These are phyloP conservation scores for Pachyramphus minor DNA, from an alignment of 2,113 vertebrate genomes.

Conservation along the genomic window DNA sequence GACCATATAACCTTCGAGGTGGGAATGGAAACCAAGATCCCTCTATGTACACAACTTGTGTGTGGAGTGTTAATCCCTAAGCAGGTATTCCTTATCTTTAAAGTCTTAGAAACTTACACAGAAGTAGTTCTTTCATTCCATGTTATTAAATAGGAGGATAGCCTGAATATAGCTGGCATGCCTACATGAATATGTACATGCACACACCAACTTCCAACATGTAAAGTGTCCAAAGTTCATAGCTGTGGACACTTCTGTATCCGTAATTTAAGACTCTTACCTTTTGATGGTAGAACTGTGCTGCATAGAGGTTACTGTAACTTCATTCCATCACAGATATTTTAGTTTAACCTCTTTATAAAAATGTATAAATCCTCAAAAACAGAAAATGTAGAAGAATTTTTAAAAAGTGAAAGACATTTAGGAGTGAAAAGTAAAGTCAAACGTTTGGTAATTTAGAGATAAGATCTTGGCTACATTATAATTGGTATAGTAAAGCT, in stretches of 20 bases:
- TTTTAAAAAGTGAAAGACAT: neutral
- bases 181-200: neutral
- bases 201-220: rapidly evolving
- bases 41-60: neutral
- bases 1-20: neutral
- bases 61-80: neutral
- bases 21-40: neutral
- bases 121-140: neutral
- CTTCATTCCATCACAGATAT: neutral
- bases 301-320: neutral
- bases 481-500: neutral
- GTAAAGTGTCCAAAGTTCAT: neutral
- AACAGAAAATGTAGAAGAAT: neutral
- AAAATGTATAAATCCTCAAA: neutral
- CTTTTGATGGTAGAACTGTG: neutral
- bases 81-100: neutral
- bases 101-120: neutral
- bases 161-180: neutral
- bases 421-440: neutral
- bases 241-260: neutral
- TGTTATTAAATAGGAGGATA: neutral
- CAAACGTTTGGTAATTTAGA: neutral
- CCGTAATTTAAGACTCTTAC: neutral
- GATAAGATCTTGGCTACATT: neutral
- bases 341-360: neutral